These are phyloP conservation scores for Spinibarbus caldwelli DNA, from an alignment of 2,797 vertebrate genomes.

Conservation along the genomic window DNA sequence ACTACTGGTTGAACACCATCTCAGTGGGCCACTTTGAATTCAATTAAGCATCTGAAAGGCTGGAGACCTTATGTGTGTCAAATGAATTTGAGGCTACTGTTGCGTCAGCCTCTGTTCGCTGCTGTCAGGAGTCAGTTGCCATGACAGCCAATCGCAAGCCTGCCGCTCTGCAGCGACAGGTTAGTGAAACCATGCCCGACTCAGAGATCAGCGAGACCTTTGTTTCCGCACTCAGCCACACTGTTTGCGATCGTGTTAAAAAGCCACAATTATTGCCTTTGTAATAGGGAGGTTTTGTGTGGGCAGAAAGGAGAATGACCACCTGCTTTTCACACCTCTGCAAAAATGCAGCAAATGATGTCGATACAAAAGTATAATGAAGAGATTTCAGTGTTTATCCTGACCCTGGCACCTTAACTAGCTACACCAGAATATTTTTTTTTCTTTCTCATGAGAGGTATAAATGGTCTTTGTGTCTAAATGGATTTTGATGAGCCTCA, in stretches of 20 bases:
- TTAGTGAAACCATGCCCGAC: constrained; percentile 12
- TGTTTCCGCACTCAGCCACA: not conserved
- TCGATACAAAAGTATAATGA: not conserved
- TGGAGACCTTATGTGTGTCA: constrained; percentile 28
- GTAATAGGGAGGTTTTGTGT: constrained; percentile 38
- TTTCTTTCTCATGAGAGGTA: not conserved
- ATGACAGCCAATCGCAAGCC: constrained; percentile 32
- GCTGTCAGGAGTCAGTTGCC: constrained; percentile 33
- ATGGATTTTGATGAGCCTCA: constrained; percentile 35
- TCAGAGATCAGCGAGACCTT: constrained; percentile 20
- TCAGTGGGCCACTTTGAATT: constrained; percentile 34
- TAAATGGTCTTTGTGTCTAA: constrained; percentile 11
- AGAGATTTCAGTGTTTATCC: not conserved
- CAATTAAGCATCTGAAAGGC: constrained; percentile 41
- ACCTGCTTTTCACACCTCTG: constrained; percentile 10
- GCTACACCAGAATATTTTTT: not conserved
- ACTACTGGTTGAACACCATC: constrained; percentile 18
- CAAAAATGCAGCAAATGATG: constrained; percentile 17
- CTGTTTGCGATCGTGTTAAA: constrained; percentile 27
- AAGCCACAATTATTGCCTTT: constrained; percentile 42
- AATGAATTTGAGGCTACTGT: constrained; percentile 19
- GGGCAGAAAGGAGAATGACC: constrained; percentile 29
- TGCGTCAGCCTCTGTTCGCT: constrained; percentile 3
- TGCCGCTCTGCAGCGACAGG: not conserved
- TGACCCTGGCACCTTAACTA: constrained; percentile 27